Percentiles rank a stretch among this genome's conserved stretches.
phyloP scores from a whole-genome alignment of 2,888 invertebrate species.

The Carpatolechia fugitivella region DNA sequence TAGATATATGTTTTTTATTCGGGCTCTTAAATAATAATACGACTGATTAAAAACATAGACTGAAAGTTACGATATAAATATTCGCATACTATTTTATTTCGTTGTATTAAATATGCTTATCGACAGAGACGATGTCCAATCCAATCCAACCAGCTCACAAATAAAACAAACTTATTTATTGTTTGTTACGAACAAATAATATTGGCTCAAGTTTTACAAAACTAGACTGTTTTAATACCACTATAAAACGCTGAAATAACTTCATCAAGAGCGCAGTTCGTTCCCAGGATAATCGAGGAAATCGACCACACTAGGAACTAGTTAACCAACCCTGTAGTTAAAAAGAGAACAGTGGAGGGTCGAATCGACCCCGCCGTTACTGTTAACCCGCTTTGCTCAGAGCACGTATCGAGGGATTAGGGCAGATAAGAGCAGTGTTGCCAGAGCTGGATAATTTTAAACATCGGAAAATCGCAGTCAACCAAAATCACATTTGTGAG shows the following conservation, averaged over 20 bases:
- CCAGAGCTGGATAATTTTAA: slow-evolving; percentile 19
- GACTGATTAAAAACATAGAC: too few relatives aligned
- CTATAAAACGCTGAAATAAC: not conserved
- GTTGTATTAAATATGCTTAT: too few relatives aligned
- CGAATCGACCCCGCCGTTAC: not conserved
- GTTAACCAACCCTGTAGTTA: not conserved
- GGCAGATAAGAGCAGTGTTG: not conserved
- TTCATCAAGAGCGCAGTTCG: not conserved
- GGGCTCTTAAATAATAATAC: too few relatives aligned
- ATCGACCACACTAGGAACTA: slow-evolving; percentile 5
- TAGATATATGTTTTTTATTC: too few relatives aligned
- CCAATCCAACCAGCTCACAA: too few relatives aligned
- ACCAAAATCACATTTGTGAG: too few relatives aligned
- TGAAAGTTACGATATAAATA: too few relatives aligned
- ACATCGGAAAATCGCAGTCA: slow-evolving; percentile 1
- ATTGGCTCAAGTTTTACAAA: not conserved
- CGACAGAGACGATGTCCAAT: too few relatives aligned
- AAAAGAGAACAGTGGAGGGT: not conserved
- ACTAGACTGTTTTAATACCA: not conserved
- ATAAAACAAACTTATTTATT: too few relatives aligned
- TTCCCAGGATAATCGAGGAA: not conserved
- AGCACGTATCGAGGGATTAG: slow-evolving; percentile 11
- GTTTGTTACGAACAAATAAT: too few relatives aligned
- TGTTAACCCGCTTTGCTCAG: not conserved
- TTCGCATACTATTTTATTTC: too few relatives aligned